Evolutionary conservation across 1,140 invertebrate species (phyloP).

Genomic region (Oppia nitens): DNA sequence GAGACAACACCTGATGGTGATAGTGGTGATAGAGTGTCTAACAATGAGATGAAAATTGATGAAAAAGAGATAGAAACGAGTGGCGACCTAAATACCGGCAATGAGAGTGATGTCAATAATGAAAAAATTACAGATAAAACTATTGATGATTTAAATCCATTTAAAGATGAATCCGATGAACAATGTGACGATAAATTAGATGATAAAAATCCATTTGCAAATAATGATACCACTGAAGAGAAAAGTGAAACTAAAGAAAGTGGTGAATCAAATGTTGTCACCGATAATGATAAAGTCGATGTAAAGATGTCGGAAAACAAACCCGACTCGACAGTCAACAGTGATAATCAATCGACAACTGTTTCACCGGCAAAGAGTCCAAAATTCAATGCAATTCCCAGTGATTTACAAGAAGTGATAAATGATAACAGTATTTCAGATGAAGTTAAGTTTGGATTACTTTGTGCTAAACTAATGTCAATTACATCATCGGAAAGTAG

Average conservation of each 20-base stretch:
- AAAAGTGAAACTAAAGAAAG: not conserved
- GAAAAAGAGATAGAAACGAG: not conserved
- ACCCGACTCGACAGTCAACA: not conserved
- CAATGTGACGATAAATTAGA: not conserved
- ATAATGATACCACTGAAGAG: not conserved
- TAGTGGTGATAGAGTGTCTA: not conserved
- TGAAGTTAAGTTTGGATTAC: constrained; percentile 12
- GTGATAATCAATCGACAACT: not conserved
- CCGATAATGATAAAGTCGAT: not conserved
- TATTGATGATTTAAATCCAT: not conserved
- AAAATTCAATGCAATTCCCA: not conserved
- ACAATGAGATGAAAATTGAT: no score
- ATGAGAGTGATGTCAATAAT: not conserved
- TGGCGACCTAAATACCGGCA: not conserved
- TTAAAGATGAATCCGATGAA: not conserved
- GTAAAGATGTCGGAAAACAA: not conserved
- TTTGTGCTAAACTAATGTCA: constrained; percentile 3
- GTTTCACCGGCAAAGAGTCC: not conserved
- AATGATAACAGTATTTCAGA: constrained; percentile 4
- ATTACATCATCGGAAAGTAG: not conserved
- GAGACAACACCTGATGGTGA: not conserved
- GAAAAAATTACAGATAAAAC: not conserved
- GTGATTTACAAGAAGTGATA: constrained; percentile 1
- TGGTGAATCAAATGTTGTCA: not conserved
- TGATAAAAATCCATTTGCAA: not conserved